Percentiles rank a stretch among this genome's conserved stretches.
phyloP scores from a whole-genome alignment of 2,888 invertebrate species.

The Belgica antarctica region DNA sequence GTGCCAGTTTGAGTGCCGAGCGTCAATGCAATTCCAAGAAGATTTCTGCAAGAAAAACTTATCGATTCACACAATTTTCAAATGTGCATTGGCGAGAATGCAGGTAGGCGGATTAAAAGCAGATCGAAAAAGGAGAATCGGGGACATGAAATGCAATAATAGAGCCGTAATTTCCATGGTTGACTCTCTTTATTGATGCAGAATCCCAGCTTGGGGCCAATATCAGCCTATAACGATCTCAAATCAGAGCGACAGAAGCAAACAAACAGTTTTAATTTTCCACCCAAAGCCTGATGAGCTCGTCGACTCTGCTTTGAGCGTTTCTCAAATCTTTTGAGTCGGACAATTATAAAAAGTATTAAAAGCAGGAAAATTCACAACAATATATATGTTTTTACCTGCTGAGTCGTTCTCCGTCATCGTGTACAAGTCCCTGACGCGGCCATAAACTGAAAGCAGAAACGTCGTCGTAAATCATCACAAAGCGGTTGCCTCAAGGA shows the following conservation, averaged over 20 bases:
- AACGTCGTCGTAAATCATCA: background rate
- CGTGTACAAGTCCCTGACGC: background rate
- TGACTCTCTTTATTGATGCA: background rate
- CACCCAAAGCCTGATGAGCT: conserved; percentile 11
- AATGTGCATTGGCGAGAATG: background rate
- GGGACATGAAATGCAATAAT: conserved; percentile 17
- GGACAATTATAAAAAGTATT: too few relatives aligned
- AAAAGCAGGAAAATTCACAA: too few relatives aligned
- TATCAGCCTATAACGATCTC: background rate
- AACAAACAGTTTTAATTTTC: conserved; percentile 1
- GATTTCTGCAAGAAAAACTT: background rate
- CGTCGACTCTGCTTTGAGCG: conserved; percentile 11
- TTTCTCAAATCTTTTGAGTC: background rate
- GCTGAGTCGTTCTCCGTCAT: background rate
- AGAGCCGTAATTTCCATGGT: conserved; percentile 34
- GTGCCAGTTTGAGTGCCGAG: too few relatives aligned
- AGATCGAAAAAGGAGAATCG: conserved; percentile 19
- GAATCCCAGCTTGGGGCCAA: background rate
- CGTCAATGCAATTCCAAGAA: conserved; percentile 33
- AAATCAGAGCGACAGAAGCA: background rate
- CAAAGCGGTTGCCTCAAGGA: background rate
- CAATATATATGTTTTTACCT: too few relatives aligned
- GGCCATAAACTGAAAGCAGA: conserved; percentile 25
- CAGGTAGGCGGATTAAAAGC: conserved; percentile 39
- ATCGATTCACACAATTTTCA: conserved; percentile 26